Conservation (phyloP, 2,113 vertebrate genomes). For the Hippocampus barbouri region DNA sequence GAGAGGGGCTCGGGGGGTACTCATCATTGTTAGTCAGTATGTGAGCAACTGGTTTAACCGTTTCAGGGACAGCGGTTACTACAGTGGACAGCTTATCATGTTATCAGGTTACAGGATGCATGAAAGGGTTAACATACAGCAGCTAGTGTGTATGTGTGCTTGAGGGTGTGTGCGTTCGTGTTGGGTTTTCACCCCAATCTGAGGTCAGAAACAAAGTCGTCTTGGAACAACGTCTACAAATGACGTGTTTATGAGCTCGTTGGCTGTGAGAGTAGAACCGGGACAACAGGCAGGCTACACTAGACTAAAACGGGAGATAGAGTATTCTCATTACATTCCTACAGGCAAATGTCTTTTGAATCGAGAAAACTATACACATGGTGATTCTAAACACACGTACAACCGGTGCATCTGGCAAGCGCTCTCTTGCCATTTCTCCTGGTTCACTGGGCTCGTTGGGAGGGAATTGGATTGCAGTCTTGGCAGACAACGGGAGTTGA, state of each 20-base stretch:
- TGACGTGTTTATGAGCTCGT: slow-evolving; percentile 8
- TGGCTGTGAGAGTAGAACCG: not conserved
- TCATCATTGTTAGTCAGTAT: not conserved
- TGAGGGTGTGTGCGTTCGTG: not conserved
- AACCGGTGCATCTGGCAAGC: slow-evolving; percentile 25
- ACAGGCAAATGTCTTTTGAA: not conserved
- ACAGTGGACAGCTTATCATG: not conserved
- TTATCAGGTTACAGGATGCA: no score
- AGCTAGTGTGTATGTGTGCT: not conserved
- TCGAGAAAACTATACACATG: not conserved
- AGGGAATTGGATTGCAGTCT: slow-evolving; percentile 47
- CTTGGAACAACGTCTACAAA: not conserved
- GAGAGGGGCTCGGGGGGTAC: not conserved
- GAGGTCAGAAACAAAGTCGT: not conserved
- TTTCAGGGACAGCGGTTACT: no score
- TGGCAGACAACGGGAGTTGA: slow-evolving; percentile 31
- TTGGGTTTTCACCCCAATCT: not conserved
- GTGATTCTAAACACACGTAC: not conserved
- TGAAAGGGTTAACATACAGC: not conserved
- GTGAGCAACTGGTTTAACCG: not conserved
- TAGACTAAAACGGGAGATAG: not conserved
- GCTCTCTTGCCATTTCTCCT: slow-evolving; percentile 19
- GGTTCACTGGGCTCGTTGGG: slow-evolving; percentile 30
- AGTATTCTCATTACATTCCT: not conserved
- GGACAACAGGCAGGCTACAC: not conserved